phyloP scores from a whole-genome alignment of 2,797 vertebrate genomes.

The Ispidina lecontei region DNA sequence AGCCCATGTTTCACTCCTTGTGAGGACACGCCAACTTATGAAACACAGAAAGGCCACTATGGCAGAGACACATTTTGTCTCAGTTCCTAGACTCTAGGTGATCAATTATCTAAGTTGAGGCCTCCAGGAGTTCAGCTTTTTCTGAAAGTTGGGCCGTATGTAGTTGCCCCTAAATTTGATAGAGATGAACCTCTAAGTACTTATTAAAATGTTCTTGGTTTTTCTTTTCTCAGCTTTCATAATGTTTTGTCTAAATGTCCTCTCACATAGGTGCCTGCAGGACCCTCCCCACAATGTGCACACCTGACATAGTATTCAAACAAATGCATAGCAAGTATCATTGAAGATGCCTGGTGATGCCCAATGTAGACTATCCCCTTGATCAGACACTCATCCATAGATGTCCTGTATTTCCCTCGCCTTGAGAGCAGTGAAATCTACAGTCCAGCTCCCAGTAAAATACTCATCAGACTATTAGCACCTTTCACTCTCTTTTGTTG shows the following conservation, averaged over 20 bases:
- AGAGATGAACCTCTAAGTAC: background rate
- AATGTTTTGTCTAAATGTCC: background rate
- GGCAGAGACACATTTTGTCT: background rate
- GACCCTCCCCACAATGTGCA: background rate
- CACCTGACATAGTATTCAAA: background rate
- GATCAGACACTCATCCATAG: background rate
- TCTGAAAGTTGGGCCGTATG: background rate
- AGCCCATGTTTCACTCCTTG: background rate
- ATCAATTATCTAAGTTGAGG: background rate
- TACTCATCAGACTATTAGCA: background rate
- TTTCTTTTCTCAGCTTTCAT: background rate
- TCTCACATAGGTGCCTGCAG: background rate
- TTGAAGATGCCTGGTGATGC: background rate
- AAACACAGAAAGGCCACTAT: rapidly evolving
- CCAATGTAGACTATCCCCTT: background rate
- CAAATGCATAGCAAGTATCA: background rate
- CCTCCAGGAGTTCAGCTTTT: background rate
- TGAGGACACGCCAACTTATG: background rate
- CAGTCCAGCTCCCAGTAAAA: background rate
- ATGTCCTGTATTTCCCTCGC: background rate
- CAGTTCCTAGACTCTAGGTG: background rate
- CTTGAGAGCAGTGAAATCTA: background rate
- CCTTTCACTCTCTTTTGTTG: background rate
- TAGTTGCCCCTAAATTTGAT: background rate
- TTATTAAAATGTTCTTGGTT: background rate